phyloP scores from a whole-genome alignment of 2,888 invertebrate genomes.

The Polylopha cassiicola region DNA sequence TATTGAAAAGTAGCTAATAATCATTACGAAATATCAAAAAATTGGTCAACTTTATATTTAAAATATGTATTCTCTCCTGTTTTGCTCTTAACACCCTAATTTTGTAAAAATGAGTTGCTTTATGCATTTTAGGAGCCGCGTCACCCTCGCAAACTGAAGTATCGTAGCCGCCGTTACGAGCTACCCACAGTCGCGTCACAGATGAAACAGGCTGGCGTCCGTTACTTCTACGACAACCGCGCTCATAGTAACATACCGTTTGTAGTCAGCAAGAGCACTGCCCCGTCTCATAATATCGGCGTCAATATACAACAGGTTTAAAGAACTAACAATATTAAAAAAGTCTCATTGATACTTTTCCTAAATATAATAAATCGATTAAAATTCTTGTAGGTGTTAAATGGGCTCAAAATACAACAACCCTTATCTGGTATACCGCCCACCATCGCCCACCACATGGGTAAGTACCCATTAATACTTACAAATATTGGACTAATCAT shows the following conservation, averaged over 20 bases:
- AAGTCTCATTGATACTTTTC: no score
- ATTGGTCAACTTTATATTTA: no score
- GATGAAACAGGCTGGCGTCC: constrained; percentile 78
- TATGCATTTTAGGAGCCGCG: constrained; percentile 10
- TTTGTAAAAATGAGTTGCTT: no score
- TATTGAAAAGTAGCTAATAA: no score
- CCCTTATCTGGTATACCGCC: constrained; percentile 60
- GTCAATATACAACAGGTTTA: constrained; percentile 81
- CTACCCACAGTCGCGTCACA: constrained; percentile 81
- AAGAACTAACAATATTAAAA: no score
- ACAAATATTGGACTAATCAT: not conserved
- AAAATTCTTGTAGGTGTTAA: constrained; percentile 59
- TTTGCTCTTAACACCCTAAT: no score
- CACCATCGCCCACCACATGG: constrained; percentile 70
- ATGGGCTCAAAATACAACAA: constrained; percentile 62
- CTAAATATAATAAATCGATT: no score
- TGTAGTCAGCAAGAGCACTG: constrained; percentile 77
- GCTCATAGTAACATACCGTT: constrained; percentile 78
- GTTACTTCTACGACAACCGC: constrained; percentile 60
- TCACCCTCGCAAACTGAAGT: constrained; percentile 41
- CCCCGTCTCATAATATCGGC: constrained; percentile 80
- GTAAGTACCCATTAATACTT: constrained; percentile 33
- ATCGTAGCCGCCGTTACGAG: constrained; percentile 73
- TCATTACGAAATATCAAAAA: no score
- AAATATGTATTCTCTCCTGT: no score